Percentiles rank a stretch among this genome's conserved stretches.
Conservation (phyloP, 35 echinoderm and acorn worm genomes). For the Stichopus chloronotus region DNA sequence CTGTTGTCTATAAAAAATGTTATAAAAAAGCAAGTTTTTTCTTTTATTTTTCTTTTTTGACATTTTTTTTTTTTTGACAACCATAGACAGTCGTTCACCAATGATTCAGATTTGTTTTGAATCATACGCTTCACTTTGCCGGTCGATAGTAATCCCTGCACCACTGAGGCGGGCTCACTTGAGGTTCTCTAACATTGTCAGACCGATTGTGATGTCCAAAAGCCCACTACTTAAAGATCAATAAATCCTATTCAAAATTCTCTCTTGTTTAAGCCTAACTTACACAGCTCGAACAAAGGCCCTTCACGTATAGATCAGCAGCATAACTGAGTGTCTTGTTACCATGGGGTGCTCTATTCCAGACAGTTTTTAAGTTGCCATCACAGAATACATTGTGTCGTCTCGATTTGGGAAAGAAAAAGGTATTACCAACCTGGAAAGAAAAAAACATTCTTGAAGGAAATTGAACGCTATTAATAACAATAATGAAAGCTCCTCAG, state of each 20-base stretch:
- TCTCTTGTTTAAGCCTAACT: neutral
- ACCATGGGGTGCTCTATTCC: neutral
- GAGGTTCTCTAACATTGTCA: neutral
- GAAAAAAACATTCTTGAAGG: neutral
- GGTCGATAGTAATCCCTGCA: neutral
- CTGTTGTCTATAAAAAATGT: too few relatives aligned
- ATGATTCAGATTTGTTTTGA: neutral
- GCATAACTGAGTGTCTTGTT: neutral
- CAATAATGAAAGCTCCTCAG: neutral
- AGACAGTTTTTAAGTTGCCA: neutral
- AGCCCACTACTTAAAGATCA: neutral
- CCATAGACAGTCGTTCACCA: too few relatives aligned
- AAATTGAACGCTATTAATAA: neutral
- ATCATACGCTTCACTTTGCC: neutral
- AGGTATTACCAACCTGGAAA: neutral
- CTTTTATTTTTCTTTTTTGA: too few relatives aligned
- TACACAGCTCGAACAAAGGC: slow-evolving; percentile 28
- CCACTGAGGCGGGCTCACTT: neutral
- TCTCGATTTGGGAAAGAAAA: too few relatives aligned
- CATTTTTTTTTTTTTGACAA: too few relatives aligned
- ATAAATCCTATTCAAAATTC: neutral
- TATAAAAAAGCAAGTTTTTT: too few relatives aligned
- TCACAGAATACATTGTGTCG: too few relatives aligned
- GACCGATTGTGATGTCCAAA: neutral
- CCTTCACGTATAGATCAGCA: neutral